These are phyloP conservation scores for Ctenopoma multispine DNA, from an alignment of 2,797 vertebrate genomes.

Conservation along the genomic window DNA sequence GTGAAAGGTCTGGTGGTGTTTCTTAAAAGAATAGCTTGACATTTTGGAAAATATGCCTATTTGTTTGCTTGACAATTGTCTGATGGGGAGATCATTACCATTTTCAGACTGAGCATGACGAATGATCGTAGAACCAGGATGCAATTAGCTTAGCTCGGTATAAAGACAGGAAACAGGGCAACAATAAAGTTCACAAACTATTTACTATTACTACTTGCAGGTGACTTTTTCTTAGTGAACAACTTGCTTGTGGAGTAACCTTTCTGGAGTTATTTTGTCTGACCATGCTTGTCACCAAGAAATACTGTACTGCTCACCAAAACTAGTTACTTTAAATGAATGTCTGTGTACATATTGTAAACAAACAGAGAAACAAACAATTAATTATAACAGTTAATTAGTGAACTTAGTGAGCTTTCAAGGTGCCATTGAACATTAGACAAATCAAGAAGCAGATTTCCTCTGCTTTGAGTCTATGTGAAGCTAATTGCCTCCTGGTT, in stretches of 20 bases:
- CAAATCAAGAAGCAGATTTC: neutral
- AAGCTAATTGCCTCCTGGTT: neutral
- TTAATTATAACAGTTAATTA: neutral
- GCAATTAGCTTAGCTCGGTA: neutral
- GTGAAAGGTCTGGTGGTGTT: neutral
- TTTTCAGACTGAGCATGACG: neutral
- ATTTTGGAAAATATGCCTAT: neutral
- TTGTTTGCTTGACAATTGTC: neutral
- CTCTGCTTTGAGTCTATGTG: neutral
- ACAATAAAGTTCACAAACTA: too few relatives aligned
- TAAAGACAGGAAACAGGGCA: too few relatives aligned
- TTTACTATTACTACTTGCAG: neutral
- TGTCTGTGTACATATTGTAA: neutral
- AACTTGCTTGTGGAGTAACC: neutral
- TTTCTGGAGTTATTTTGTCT: neutral
- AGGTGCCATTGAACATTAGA: conserved; percentile 5
- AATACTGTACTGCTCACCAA: neutral
- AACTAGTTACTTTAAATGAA: neutral
- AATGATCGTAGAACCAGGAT: neutral
- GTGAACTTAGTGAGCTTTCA: neutral
- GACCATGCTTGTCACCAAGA: conserved; percentile 1
- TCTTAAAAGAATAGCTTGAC: neutral
- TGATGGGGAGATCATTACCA: neutral
- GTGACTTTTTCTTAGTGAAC: neutral
- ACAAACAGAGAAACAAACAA: neutral